Evolutionary conservation across 2,113 vertebrate species (phyloP), one percentile per base, ranked within the genome.

Genomic region (Crotalus helleri): DNA sequence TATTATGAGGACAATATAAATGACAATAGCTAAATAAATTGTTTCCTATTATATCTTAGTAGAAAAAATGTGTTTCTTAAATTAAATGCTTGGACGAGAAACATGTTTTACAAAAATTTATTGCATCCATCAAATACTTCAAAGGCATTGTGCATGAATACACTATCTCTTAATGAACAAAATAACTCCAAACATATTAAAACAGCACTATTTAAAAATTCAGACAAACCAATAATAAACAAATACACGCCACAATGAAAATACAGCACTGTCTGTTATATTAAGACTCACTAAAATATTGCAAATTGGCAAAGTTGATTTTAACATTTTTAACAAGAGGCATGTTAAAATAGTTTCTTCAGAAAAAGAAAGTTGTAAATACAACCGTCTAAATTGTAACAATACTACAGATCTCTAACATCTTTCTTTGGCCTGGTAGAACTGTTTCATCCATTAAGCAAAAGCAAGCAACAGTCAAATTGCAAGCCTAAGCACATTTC

Each of bases 11-110:
- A 23, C 9, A 86, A 53, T 53, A 93, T 24, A n/a, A 90, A 93
- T 54, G 57, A 39, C 85, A 64, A 64, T 46, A 46, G 6, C 91
- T 54, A 33, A 24, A 69, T 61, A 64, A 87, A 55, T 90, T 92
- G 89, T 21, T 81, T 93, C 95, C 90, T 69, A 88, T 90, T 95
- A 81, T 46, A 90, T 55, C 88, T 96, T 92, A 92, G 92, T 90
- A 58, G 91, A 49, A 94, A 94, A 92, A 94, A 92, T 92, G 0
- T 81, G 90, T 95, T 96, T 97, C 94, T 96, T 95, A 97, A 98
- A 98, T 97, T 97, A 97, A 98, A 98, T 97, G 97, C 97, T 96
- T 97, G 94, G 97, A 97, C 97, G 97, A 98, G 97, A 97, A 97
- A 97, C 97, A 97, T 6, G 95, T 97, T 98, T 98, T 96, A 97